Conservation (phyloP, 2,888 invertebrate genomes). For the Chymomyza procnemis region DNA sequence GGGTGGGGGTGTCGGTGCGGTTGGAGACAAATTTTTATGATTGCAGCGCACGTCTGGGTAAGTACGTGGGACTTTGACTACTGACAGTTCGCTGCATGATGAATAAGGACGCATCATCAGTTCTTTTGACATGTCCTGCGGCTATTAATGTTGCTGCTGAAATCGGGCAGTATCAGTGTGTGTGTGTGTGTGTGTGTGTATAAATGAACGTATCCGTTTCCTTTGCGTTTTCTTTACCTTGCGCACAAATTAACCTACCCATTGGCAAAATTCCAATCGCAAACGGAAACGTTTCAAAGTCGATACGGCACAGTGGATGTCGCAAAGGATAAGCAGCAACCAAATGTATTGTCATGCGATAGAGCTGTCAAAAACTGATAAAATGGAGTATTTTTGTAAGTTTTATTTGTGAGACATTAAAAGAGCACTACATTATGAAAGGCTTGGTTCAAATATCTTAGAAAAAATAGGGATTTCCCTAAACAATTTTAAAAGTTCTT, state of each 20-base stretch:
- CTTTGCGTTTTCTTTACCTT: conserved; percentile 50
- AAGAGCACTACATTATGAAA: no score
- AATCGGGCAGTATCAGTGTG: conserved; percentile 19
- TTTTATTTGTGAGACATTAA: no score
- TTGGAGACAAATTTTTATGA: conserved; percentile 47
- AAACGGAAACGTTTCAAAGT: conserved; percentile 60
- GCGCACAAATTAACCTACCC: conserved; percentile 58
- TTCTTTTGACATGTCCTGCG: conserved; percentile 73
- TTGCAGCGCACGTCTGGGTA: conserved; percentile 46
- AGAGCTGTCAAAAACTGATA: no score
- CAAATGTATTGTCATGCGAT: no score
- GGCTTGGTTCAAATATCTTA: no score
- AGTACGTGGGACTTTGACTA: not conserved
- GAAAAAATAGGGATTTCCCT: no score
- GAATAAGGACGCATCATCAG: conserved; percentile 61
- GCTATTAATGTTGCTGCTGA: conserved; percentile 54
- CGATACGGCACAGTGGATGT: conserved; percentile 19
- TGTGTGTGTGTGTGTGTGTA: conserved; percentile 9
- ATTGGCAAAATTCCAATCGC: conserved; percentile 59
- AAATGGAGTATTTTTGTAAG: no score
- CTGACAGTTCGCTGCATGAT: conserved; percentile 5
- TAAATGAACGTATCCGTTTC: conserved; percentile 37
- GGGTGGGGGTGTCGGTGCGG: not conserved
- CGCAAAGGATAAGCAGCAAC: no score
- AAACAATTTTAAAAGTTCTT: no score